Conservation (phyloP, 2,113 vertebrate genomes). For the Otus sunia region DNA sequence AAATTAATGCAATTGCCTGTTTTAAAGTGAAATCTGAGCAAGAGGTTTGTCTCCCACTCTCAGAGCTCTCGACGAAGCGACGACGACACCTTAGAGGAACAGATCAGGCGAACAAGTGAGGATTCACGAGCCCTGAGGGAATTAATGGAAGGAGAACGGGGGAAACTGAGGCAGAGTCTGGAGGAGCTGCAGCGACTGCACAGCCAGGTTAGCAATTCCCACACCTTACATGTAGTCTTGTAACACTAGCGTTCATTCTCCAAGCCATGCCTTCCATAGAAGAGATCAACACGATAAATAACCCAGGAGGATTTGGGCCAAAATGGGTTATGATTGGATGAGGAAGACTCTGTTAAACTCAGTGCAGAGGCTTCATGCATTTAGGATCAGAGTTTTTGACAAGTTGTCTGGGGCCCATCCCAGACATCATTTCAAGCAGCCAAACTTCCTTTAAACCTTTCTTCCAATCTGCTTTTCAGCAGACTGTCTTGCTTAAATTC, state of each 20-base stretch:
- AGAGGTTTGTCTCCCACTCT: conserved; percentile 23
- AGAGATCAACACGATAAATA: not conserved
- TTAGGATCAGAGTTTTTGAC: not conserved
- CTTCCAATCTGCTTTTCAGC: not conserved
- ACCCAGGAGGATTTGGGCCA: not conserved
- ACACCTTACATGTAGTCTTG: not conserved
- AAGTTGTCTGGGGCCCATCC: not conserved
- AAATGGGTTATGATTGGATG: not conserved
- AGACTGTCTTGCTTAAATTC: not conserved
- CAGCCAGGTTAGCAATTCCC: conserved; percentile 84
- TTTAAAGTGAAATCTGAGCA: conserved; percentile 12
- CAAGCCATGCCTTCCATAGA: not conserved
- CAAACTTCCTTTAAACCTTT: not conserved
- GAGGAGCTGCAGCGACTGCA: conserved; percentile 89
- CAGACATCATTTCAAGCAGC: not conserved
- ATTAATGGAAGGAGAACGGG: conserved; percentile 87
- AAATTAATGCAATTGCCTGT: not conserved
- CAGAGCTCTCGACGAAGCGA: conserved; percentile 91
- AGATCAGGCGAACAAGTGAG: conserved; percentile 90
- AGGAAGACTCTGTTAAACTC: not conserved
- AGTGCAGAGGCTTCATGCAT: not conserved
- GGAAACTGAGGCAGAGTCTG: conserved; percentile 82
- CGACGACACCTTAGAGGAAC: conserved; percentile 93
- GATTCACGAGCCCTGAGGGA: conserved; percentile 88
- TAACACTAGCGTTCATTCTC: not conserved